A percentile compares a stretch with the other conserved stretches of the same genome.
Conservation (phyloP, 2,888 invertebrate genomes). For the Tenthredo livida region DNA sequence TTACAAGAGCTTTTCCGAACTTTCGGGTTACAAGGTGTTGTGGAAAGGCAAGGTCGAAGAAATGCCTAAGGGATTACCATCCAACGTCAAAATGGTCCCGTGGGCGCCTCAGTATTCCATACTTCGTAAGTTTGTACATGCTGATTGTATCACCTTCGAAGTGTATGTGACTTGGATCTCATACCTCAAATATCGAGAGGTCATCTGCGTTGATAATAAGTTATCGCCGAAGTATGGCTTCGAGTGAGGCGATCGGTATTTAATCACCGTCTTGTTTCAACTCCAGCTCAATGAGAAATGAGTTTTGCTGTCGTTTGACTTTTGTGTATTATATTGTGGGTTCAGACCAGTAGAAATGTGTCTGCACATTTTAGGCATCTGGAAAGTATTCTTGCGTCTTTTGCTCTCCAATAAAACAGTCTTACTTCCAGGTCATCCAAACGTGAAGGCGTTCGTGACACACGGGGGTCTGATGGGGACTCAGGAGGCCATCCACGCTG, state of each 20-base stretch:
- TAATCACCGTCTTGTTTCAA: not conserved
- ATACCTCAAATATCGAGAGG: too few species aligned
- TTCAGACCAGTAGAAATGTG: not conserved
- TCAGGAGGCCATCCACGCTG: constrained; percentile 80
- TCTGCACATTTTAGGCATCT: not conserved
- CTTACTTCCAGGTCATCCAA: constrained; percentile 78
- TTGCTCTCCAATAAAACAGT: not conserved
- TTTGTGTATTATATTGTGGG: not conserved
- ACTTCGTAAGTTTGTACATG: constrained; percentile 14
- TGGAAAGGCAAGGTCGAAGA: constrained; percentile 47
- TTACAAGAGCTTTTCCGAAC: constrained; percentile 9
- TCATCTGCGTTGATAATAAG: too few species aligned
- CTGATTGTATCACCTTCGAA: not conserved
- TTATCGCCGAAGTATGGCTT: not conserved
- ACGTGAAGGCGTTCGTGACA: constrained; percentile 81
- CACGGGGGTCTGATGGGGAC: constrained; percentile 82
- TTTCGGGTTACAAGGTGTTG: constrained; percentile 10
- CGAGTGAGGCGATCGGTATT: not conserved
- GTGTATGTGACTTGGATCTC: not conserved
- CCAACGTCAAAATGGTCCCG: constrained; percentile 31
- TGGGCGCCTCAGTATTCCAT: constrained; percentile 41
- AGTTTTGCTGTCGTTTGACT: not conserved
- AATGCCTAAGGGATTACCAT: constrained; percentile 40
- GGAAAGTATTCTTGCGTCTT: too few species aligned
- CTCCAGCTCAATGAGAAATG: not conserved